A percentile compares a stretch with the other conserved stretches of the same genome.
Evolutionary conservation across 1,140 invertebrate genomes (phyloP).

Genomic region (Belonocnema kinseyi): DNA sequence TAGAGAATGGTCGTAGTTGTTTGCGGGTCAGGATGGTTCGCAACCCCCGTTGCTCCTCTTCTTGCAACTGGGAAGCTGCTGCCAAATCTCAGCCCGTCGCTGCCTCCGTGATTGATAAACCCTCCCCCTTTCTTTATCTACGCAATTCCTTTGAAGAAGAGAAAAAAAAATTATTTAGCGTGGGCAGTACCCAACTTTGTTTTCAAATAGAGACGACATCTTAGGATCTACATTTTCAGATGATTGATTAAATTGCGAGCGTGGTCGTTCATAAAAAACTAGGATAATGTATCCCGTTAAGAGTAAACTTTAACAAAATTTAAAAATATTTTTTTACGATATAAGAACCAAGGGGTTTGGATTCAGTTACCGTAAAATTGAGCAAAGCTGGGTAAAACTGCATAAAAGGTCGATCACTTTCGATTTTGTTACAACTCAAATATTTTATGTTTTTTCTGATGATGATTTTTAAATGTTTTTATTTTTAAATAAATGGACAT

Average conservation of each 20-base stretch:
- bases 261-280: too few species aligned
- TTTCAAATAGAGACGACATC: constrained; percentile 15
- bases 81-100: constrained; percentile 65
- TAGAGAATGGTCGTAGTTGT: constrained; percentile 57
- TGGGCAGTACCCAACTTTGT: constrained; percentile 31
- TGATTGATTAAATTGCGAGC: neutral
- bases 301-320: too few species aligned
- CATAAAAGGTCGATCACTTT: too few species aligned
- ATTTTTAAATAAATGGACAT: too few species aligned
- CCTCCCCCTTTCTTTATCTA: constrained; percentile 56
- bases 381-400: too few species aligned
- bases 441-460: too few species aligned
- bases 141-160: constrained; percentile 47
- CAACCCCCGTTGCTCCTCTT: constrained; percentile 46
- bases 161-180: constrained; percentile 52
- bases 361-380: too few species aligned
- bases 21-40: constrained; percentile 46
- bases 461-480: too few species aligned
- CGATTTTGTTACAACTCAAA: too few species aligned
- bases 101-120: constrained; percentile 65
- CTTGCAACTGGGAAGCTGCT: constrained; percentile 53
- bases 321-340: too few species aligned
- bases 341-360: too few species aligned
- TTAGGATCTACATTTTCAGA: neutral
- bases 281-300: too few species aligned